Base-by-base conservation (phyloP, 2,113 vertebrate genomes). In the Vidua chalybeata region DNA sequence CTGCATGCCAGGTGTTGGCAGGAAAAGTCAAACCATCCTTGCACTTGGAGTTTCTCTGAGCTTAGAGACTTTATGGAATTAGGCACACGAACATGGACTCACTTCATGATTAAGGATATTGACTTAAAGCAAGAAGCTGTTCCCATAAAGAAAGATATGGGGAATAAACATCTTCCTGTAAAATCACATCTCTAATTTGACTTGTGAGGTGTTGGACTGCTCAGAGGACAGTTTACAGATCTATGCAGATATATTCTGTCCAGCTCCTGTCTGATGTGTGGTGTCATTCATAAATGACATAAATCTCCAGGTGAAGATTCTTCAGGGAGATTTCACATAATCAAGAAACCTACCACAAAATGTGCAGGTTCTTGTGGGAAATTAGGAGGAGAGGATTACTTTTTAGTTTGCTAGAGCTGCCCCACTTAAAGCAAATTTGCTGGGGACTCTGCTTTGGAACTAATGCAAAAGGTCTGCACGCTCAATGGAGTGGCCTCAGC, bases 41-140 rank as follows among this genome's bases (percentile, higher is more conserved):
- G 10, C 62, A 7, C n/a, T 76, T 27, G 14, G 0, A 1, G n/a
- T 59, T 83, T 48, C 31, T 72, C 24, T 3, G 0, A 48, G 24
- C 58, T 80, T 49, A 73, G 62, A 79, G 54, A 17, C 61, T 85
- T 73, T 41, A 6, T 54, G 37, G 63, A 61, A 62, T 55, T 77
- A 45, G 17, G 11, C 16, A 28, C 16, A 20, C 27, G 54, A 37
- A 55, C 8, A 4, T 21, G 54, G 62, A 27, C 52, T 88, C 26
- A 5, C 23, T 67, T 67, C 8, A 11, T 7, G 15, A 45, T 56
- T 41, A 66, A 41, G 15, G 75, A 21, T 86, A 90, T 84, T 86
- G 15, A 31, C n/a, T 61, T 64, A 17, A 73, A 80, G 41, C 35
- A 72, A 56, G 52, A 63, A 43, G 16, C 43, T 58, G 15, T 31